Evolutionary conservation across 2,113 vertebrate species (phyloP).

Genomic region (Chaetodon auriga): DNA sequence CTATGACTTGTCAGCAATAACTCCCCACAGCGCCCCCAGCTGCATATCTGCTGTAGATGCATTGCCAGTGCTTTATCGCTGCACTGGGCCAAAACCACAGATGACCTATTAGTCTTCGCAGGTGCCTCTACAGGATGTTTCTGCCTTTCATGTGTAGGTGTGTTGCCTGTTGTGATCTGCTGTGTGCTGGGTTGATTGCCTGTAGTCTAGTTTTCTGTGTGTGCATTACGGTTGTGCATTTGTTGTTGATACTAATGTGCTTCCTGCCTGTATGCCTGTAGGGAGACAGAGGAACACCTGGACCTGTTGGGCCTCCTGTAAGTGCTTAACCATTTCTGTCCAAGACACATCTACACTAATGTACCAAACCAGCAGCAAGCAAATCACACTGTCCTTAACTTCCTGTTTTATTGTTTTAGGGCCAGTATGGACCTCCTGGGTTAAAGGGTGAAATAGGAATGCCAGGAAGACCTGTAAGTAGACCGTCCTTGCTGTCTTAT

Average conservation of each 20-base stretch:
- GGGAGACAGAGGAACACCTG: constrained; percentile 81
- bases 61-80: no score
- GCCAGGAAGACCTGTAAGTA: constrained; percentile 91
- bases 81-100: no score
- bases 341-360: neutral
- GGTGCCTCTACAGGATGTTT: neutral
- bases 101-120: no score
- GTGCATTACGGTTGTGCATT: neutral
- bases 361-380: neutral
- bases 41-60: no score
- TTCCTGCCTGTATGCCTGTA: constrained; percentile 24
- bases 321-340: constrained; percentile 45
- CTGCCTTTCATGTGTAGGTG: neutral
- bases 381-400: neutral
- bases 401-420: constrained; percentile 79
- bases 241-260: neutral
- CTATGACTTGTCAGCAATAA: no score
- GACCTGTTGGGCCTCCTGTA: constrained; percentile 82
- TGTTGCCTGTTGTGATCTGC: neutral
- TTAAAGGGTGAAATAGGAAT: constrained; percentile 97
- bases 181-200: neutral
- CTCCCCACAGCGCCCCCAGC: no score
- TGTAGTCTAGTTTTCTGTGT: neutral
- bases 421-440: constrained; percentile 86
- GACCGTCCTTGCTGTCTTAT: neutral